Evolutionary conservation across 2,797 vertebrate genomes (phyloP), one percentile per base, ranked within the genome.

Genomic region (Xiphorhynchus erythropygius): DNA sequence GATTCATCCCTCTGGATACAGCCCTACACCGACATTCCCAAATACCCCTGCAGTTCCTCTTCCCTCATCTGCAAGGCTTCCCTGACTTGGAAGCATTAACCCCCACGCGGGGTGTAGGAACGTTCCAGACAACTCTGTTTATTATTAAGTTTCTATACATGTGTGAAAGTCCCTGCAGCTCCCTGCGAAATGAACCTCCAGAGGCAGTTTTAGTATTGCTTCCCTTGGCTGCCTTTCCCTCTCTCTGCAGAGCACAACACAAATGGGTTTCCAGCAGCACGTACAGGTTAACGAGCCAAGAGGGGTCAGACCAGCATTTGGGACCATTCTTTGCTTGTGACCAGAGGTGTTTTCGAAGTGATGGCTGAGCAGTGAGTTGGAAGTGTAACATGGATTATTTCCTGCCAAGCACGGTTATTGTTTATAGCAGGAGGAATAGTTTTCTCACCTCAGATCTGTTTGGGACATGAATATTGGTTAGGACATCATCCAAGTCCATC

Each of bases 21-120:
- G 41, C 79, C 44, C 24, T 13, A 7, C 0, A 0, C 37, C 0
- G 2, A n/a, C 2, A 1, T 56, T 65, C 69, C 69, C 1, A 0
- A 2, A 5, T 41, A 24, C 35, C 35, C 49, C 39, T 19, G 1
- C 56, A 18, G 59, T 53, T 52, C 64, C 41, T 63, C 84, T 41
- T 10, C 33, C 35, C 63, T 92, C 81, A 24, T 79, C 68, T 35
- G 25, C 73, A 79, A 10, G 27, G 42, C 63, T 84, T 86, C 65
- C 79, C 70, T 53, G 68, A 33, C 44, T 91, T 84, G 65, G 83
- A 86, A 92, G 82, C 69, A 9, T 49, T 18, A 63, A n/a, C 9
- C 7, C 28, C 10, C 47, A 1, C 2, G 1, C 0, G 0, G 46
- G 39, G 27, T 3, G 11, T 5, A 52, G 8, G 60, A 92, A 77